Base-by-base conservation (phyloP, 2,888 invertebrate species). In the Drosophila nigricruria region DNA sequence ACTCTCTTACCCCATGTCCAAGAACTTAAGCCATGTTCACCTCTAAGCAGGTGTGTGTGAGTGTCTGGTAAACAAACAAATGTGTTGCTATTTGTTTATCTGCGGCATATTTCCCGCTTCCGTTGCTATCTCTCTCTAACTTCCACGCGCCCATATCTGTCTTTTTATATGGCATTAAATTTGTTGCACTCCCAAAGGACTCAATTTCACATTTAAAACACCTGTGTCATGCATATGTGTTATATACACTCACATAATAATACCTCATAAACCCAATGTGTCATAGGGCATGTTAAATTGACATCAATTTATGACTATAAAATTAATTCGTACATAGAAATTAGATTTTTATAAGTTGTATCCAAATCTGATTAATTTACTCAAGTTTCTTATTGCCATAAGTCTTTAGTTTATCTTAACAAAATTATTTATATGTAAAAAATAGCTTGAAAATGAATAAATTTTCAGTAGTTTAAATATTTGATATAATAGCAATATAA, bases 11-110 rank as follows among this genome's bases (percentile, higher is more conserved):
- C 36, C 34, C 52, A 30, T 70, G 59, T 43, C 67, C 68, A 50
- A 42, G 38, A 16, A 5, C 16, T 34, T 9, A 10, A 14, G 18
- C 27, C 27, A 18, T 23, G 32, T 32, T 30, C 12, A 18, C 30
- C 30, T 49, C 30, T 18, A n/a, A n/a, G 16, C 47, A 36, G 52
- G 32, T 23, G 32, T n/a, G 2, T 38, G 18, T 12, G 18, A 23
- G 63, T 59, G 4, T 20, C 59, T 60, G 43, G 49, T 47, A 64
- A 68, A 66, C 53, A 69, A 61, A 80, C 67, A 85, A 83, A 85
- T 85, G 82, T 74, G 50, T 53, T 62, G 67, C 73, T 76, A 82
- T 85, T 82, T 82, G 76, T 84, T 82, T 77, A 71, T 64, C 53
- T 63, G 66, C 66, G 81, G 50, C 56, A 66, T 53, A 50, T 57